Base-by-base conservation (phyloP, 2,888 invertebrate genomes). In the Phalera bucephala region DNA sequence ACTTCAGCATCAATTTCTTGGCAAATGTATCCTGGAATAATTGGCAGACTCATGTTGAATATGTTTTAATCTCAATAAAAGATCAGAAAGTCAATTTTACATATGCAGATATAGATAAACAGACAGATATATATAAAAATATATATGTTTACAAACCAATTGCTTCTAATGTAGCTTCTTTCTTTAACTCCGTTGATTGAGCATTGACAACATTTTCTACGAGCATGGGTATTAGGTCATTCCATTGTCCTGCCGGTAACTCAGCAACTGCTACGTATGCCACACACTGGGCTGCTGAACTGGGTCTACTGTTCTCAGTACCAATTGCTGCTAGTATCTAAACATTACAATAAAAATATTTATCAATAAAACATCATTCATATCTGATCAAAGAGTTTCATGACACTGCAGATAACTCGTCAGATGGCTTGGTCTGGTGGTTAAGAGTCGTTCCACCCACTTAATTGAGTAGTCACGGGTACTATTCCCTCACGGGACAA, bases 241-340 rank as follows among this genome's bases (percentile, higher is more conserved):
- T 94, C 99, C 99, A 99, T 63, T 97, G 94, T 37, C 94, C 93
- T 31, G 95, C 94, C 0, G 99, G 97, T 43, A 99, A 90, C 85
- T 99, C 99, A 19, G 98, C 95, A 31, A 99, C 97, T 0, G 99
- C 99, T 43, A 99, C 97, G 79, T 98, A 98, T 0, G 99, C 99
- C 28, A 99, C 98, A 90, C 99, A 99, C 82, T 99, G 99, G 1
- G 99, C 99, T 4, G 99, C 99, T 33, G 98, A 97, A 64, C 98
- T 98, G 1, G 99, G 99, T 48, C 99, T 91, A 50, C 94, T 95
- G 45, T 94, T 95, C 91, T 99, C 99, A 45, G 99, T 99, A 42
- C 99, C 99, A 61, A 99, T 92, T 7, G 99, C 95, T 59, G 93
- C 93, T 65, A 99, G 89, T 66, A 98, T 97, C 98, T 98, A 72